Evolutionary conservation across 1,140 invertebrate genomes (phyloP).

Genomic region (Zaprionus capensis): DNA sequence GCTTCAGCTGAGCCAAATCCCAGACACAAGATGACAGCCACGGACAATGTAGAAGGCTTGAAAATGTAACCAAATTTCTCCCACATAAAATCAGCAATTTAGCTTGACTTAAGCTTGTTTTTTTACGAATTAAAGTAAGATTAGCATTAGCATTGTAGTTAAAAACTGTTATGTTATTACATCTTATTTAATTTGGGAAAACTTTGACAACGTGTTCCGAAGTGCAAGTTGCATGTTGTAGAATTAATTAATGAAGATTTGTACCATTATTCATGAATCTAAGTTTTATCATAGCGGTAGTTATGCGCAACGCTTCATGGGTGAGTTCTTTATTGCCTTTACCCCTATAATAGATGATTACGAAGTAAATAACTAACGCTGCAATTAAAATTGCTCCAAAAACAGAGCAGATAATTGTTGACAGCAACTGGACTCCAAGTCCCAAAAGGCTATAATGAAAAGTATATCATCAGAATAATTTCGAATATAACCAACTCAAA

Average conservation of each 20-base stretch:
- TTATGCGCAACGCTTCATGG: too few relatives aligned
- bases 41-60: not conserved
- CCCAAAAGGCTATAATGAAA: conserved; percentile 24
- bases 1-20: conserved; percentile 10
- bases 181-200: too few relatives aligned
- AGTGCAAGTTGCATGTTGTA: too few relatives aligned
- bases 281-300: too few relatives aligned
- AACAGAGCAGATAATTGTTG: not conserved
- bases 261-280: too few relatives aligned
- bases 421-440: conserved; percentile 13
- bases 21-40: conserved; percentile 7
- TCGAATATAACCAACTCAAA: too few relatives aligned
- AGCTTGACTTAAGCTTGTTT: not conserved
- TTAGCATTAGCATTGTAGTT: not conserved
- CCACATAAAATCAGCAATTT: not conserved
- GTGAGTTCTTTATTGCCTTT: not conserved
- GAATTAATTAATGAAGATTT: too few relatives aligned
- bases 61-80: not conserved
- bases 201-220: too few relatives aligned
- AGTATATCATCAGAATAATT: not conserved
- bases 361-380: conserved; percentile 40
- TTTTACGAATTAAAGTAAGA: not conserved
- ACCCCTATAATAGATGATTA: conserved; percentile 30
- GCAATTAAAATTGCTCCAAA: conserved; percentile 20
- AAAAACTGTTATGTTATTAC: too few relatives aligned